Percentiles rank a stretch among this genome's conserved stretches.
These are phyloP conservation scores for Drosophila sordidula DNA, from an alignment of 2,888 invertebrate genomes.

Conservation along the genomic window DNA sequence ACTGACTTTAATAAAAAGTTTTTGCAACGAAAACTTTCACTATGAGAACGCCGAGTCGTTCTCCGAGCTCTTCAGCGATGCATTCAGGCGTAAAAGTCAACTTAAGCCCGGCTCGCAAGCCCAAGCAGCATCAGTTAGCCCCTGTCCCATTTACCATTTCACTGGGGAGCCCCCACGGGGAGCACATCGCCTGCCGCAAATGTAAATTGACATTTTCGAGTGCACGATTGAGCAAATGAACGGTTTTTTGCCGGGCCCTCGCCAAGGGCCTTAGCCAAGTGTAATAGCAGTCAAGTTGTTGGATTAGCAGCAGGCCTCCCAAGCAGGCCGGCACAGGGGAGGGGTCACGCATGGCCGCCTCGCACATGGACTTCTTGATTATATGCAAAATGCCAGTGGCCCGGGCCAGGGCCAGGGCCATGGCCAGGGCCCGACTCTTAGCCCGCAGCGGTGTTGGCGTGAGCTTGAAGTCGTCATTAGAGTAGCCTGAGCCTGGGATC, in stretches of 20 bases:
- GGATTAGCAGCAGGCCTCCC: slow-evolving; percentile 66
- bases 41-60: slow-evolving; percentile 25
- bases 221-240: slow-evolving; percentile 80
- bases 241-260: slow-evolving; percentile 30
- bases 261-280: slow-evolving; percentile 36
- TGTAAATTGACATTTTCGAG: slow-evolving; percentile 81
- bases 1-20: slow-evolving; percentile 73
- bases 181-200: slow-evolving; percentile 58
- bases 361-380: slow-evolving; percentile 64
- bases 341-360: slow-evolving; percentile 59
- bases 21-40: slow-evolving; percentile 64
- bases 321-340: not conserved
- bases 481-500: slow-evolving; percentile 46
- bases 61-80: slow-evolving; percentile 52
- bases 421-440: too few relatives aligned
- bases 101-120: slow-evolving; percentile 57
- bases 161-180: slow-evolving; percentile 29
- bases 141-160: slow-evolving; percentile 32
- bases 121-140: slow-evolving; percentile 33
- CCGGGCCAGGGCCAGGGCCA: not conserved
- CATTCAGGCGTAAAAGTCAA: slow-evolving; percentile 78
- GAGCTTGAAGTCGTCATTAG: slow-evolving; percentile 64
- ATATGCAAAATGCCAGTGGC: slow-evolving; percentile 66
- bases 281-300: slow-evolving; percentile 72
- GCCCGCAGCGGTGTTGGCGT: slow-evolving; percentile 21